These are phyloP conservation scores for Schrankia costaestrigalis DNA, from an alignment of 2,888 invertebrate genomes.

Conservation along the genomic window DNA sequence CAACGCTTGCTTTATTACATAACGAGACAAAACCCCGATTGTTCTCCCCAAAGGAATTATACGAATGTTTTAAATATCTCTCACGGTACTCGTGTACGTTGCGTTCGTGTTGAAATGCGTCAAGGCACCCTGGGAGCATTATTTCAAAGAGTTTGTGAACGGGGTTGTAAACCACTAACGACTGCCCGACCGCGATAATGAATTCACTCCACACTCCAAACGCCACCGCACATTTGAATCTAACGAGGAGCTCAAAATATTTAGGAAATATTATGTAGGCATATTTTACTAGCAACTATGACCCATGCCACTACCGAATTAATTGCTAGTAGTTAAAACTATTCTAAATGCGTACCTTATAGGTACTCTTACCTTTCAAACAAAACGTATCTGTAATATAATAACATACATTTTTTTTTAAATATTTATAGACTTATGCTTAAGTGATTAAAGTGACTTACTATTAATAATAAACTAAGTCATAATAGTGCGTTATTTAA, in stretches of 20 bases:
- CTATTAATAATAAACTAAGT: too few species aligned
- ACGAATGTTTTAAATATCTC: slow-evolving; percentile 40
- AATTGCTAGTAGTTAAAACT: slow-evolving; percentile 16
- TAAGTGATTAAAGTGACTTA: too few species aligned
- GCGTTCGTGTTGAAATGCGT: slow-evolving; percentile 34
- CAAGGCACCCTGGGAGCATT: slow-evolving; percentile 60
- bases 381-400: too few species aligned
- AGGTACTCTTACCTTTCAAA: too few species aligned
- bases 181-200: slow-evolving; percentile 71
- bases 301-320: slow-evolving; percentile 10
- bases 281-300: slow-evolving; percentile 25
- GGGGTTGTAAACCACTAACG: slow-evolving; percentile 72
- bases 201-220: slow-evolving; percentile 65
- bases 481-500: too few species aligned
- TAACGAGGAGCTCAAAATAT: slow-evolving; percentile 44
- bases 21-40: slow-evolving; percentile 20
- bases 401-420: too few species aligned
- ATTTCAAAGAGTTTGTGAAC: slow-evolving; percentile 71
- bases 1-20: slow-evolving; percentile 19
- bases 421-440: too few species aligned
- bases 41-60: slow-evolving; percentile 26
- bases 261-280: slow-evolving; percentile 33
- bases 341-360: slow-evolving; percentile 2
- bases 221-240: slow-evolving; percentile 51
- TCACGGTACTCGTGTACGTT: slow-evolving; percentile 30